phyloP scores from a whole-genome alignment of 2,797 vertebrate species.

The Avahi laniger region DNA sequence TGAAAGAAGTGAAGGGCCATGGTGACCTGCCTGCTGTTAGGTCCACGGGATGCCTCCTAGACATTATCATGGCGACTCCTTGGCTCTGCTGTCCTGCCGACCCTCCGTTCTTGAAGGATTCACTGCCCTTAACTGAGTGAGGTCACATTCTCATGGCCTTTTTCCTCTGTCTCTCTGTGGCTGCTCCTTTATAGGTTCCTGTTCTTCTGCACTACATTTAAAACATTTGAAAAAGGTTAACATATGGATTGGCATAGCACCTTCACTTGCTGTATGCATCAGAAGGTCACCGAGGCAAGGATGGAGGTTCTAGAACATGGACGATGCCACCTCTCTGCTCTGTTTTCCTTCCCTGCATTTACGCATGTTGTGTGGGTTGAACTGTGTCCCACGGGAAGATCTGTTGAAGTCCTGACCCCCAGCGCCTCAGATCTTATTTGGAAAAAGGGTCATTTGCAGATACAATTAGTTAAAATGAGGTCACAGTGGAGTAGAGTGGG shows the following conservation, averaged over 20 bases:
- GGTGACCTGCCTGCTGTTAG: neutral
- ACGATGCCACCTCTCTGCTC: neutral
- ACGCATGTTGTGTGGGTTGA: neutral
- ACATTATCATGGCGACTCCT: neutral
- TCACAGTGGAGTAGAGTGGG: neutral
- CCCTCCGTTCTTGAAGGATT: neutral
- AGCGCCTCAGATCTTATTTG: neutral
- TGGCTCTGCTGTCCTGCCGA: neutral
- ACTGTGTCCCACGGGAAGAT: neutral
- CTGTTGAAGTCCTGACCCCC: neutral
- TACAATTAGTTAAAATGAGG: neutral
- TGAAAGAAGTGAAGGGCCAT: neutral
- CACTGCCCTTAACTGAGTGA: neutral
- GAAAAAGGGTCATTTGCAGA: neutral
- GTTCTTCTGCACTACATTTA: neutral
- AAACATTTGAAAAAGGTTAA: neutral
- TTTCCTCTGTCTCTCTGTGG: neutral
- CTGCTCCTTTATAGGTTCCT: neutral
- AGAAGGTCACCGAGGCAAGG: neutral
- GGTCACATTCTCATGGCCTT: neutral
- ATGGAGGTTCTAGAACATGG: neutral
- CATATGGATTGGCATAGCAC: neutral
- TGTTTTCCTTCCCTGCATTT: neutral
- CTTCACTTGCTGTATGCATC: neutral
- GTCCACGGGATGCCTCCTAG: neutral